Base-by-base conservation (phyloP, 2,113 vertebrate species). In the Limanda limanda region DNA sequence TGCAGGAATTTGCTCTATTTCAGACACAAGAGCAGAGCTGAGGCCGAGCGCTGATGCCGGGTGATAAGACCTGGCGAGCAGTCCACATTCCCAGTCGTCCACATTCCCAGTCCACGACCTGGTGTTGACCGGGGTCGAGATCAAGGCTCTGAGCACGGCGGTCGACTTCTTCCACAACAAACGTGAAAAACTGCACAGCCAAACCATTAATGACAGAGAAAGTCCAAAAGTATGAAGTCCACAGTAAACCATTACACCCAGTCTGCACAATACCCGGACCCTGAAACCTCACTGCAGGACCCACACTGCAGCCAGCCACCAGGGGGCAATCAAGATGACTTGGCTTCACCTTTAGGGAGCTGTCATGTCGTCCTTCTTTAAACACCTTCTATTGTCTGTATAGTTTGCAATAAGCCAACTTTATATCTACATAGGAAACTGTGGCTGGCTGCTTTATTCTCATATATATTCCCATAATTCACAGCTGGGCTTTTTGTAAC, bases 11-110 rank as follows among this genome's bases (percentile, higher is more conserved):
- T 68, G 25, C 3, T 24, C 47, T 27, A n/a, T 62, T 45, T 64
- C 54, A 37, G 23, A 56, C 68, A 58, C 35, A 40, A 62, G 59
- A 71, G 63, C 75, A 72, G 64, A 24, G 25, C 54, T 45, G 42
- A 75, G 71, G 51, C 68, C 11, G 5, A 47, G 63, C 42, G 1
- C 20, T 15, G 60, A 58, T 70, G 74, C 56, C 52, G 55, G 63
- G 45, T n/a, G 27, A 68, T 68, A 58, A 69, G 37, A 21, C 14
- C 72, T 62, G 54, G 25, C 25, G 25, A 52, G 55, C 61, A 15
- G 21, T 42, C 17, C 10, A 10, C 20, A 51, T 67, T 56, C 45
- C 27, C 45, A 24, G 37, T 61, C 60, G 21, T 42, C 17, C 10
- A 10, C 20, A 51, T 67, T 56, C 45, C 27, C 45, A 24, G 37